A percentile compares a stretch with the other conserved stretches of the same genome.
Conservation (phyloP, 2,113 vertebrate genomes). For the Tyto alba region DNA sequence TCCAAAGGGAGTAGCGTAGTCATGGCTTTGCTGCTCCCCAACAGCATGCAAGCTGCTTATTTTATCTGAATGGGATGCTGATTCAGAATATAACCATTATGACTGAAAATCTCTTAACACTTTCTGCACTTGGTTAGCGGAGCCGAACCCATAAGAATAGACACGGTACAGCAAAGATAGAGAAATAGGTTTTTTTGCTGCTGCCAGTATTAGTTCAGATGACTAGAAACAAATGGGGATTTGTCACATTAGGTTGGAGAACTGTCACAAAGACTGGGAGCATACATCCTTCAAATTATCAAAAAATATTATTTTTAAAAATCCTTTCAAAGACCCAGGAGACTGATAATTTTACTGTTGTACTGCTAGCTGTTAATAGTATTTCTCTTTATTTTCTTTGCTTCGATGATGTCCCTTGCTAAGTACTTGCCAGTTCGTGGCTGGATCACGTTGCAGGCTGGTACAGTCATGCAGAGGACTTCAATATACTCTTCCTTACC, state of each 20-base stretch:
- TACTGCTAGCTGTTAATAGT: neutral
- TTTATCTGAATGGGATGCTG: neutral
- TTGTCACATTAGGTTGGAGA: neutral
- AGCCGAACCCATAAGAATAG: neutral
- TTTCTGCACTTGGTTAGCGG: neutral
- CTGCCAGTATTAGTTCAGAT: neutral
- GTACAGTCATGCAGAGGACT: constrained; percentile 67
- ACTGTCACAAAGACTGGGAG: neutral
- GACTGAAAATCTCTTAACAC: neutral
- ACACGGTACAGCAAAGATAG: neutral
- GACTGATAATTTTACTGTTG: neutral
- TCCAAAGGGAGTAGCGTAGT: neutral
- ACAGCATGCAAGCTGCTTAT: neutral
- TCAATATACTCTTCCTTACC: constrained; percentile 72
- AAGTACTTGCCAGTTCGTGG: constrained; percentile 59
- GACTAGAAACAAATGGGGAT: neutral
- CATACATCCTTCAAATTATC: neutral
- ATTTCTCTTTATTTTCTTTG: neutral
- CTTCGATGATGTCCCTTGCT: neutral
- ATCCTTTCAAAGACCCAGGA: neutral
- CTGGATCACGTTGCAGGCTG: constrained; percentile 71
- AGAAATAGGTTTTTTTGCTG: neutral
- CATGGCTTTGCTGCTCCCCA: neutral
- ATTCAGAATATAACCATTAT: neutral
- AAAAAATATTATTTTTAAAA: neutral